Conservation (phyloP, 2,888 invertebrate genomes). For the Drosophila algonquin region DNA sequence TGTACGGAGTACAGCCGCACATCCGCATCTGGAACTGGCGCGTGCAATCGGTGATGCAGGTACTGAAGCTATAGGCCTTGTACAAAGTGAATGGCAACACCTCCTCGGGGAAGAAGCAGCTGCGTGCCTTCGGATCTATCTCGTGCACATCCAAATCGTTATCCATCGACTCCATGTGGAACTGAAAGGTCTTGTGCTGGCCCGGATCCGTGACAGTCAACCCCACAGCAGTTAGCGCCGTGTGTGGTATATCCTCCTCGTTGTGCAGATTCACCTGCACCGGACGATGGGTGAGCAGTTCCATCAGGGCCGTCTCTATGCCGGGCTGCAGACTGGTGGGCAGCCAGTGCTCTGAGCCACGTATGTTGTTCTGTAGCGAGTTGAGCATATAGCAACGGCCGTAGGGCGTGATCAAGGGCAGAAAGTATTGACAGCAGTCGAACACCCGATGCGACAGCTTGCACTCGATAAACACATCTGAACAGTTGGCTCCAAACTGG, state of each 20-base stretch:
- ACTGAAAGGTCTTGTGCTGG: conserved; percentile 64
- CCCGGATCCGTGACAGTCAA: conserved; percentile 43
- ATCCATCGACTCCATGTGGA: conserved; percentile 86
- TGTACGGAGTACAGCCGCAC: conserved; percentile 88
- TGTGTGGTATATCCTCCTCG: conserved; percentile 81
- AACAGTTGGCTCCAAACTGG: conserved; percentile 84
- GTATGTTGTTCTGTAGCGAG: conserved; percentile 86
- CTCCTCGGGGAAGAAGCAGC: conserved; percentile 89
- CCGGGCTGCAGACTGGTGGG: conserved; percentile 68
- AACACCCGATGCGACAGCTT: conserved; percentile 85
- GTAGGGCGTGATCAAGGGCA: conserved; percentile 86
- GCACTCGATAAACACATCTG: conserved; percentile 85
- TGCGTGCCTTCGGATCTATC: conserved; percentile 86
- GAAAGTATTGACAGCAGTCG: conserved; percentile 87
- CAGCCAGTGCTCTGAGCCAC: conserved; percentile 75
- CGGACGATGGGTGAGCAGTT: conserved; percentile 58
- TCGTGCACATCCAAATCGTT: conserved; percentile 87
- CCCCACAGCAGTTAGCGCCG: conserved; percentile 59
- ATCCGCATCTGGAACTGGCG: conserved; percentile 86
- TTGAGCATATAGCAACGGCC: conserved; percentile 87
- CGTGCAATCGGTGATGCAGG: conserved; percentile 89
- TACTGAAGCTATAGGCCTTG: conserved; percentile 88
- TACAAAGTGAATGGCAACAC: conserved; percentile 85
- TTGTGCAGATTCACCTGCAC: conserved; percentile 73
- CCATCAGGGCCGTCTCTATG: conserved; percentile 61